phyloP scores from a whole-genome alignment of 2,113 vertebrate species.

The Istiophorus platypterus region DNA sequence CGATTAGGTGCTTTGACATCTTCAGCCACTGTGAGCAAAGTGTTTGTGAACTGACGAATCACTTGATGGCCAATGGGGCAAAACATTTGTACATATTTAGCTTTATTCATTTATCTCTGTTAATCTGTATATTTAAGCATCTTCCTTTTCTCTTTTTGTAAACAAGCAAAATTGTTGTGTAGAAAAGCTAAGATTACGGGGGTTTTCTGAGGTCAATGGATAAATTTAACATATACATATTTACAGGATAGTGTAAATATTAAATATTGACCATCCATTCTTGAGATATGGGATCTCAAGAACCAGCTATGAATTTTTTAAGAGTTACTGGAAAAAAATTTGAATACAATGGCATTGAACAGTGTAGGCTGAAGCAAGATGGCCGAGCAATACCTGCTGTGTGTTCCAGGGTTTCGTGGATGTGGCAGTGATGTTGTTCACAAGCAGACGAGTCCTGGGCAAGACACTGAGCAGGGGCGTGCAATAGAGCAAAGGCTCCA shows the following conservation, averaged over 20 bases:
- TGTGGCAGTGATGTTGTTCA: conserved; percentile 48
- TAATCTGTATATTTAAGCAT: too few relatives aligned
- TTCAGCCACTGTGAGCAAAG: not conserved
- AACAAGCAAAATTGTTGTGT: too few relatives aligned
- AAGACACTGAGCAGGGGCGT: conserved; percentile 82
- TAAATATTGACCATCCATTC: too few relatives aligned
- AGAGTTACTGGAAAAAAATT: not conserved
- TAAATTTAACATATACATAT: too few relatives aligned
- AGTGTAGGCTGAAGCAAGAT: not conserved
- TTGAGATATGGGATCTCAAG: not conserved
- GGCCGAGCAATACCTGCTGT: conserved; percentile 79
- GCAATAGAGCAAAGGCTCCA: conserved; percentile 75
- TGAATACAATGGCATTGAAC: not conserved
- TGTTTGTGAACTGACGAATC: too few relatives aligned
- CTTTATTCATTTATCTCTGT: too few relatives aligned
- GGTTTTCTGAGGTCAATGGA: too few relatives aligned
- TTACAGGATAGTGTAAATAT: too few relatives aligned
- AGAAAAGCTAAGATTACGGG: too few relatives aligned
- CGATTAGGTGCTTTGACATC: not conserved
- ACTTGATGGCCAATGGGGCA: too few relatives aligned
- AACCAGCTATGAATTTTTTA: not conserved
- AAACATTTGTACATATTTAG: too few relatives aligned
- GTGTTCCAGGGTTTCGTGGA: conserved; percentile 80
- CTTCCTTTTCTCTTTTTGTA: too few relatives aligned
- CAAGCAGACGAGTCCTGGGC: conserved; percentile 59